phyloP scores from a whole-genome alignment of 2,797 vertebrate species.

The Enteromius radiatus region DNA sequence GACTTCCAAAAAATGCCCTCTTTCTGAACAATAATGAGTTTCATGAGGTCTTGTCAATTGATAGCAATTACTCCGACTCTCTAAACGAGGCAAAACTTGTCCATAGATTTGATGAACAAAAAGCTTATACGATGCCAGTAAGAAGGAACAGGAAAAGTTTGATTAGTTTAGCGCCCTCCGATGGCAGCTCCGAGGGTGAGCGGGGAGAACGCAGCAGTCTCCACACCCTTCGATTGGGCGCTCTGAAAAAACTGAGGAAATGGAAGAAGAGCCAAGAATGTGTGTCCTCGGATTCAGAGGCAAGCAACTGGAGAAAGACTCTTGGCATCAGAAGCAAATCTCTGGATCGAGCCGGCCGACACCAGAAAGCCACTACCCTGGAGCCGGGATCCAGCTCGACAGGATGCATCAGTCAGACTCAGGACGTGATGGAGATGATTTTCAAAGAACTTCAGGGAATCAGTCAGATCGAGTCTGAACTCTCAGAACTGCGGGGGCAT shows the following conservation, averaged over 20 bases:
- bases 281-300: constrained; percentile 96
- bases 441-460: constrained; percentile 99
- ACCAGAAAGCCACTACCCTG: constrained; percentile 87
- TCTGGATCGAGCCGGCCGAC: constrained; percentile 90
- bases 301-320: constrained; percentile 93
- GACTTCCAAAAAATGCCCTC: constrained; percentile 84
- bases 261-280: constrained; percentile 99
- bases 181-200: constrained; percentile 96
- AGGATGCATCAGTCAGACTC: constrained; percentile 96
- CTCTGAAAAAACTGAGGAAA: constrained; percentile 92
- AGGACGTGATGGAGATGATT: constrained; percentile 99
- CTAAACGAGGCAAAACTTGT: constrained; percentile 85
- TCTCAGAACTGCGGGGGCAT: constrained; percentile 94
- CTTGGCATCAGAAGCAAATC: constrained; percentile 97
- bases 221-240: constrained; percentile 91
- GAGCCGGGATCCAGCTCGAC: constrained; percentile 96
- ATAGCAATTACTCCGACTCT: constrained; percentile 88
- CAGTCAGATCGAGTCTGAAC: constrained; percentile 97
- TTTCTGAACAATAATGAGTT: constrained; percentile 86
- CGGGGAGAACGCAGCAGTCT: constrained; percentile 87
- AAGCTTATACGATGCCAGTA: constrained; percentile 91
- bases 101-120: constrained; percentile 81
- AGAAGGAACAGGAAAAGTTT: constrained; percentile 96
- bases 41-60: constrained; percentile 87
- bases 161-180: constrained; percentile 94